Base-by-base conservation (phyloP, 2,888 invertebrate genomes). In the Dynastes maya region DNA sequence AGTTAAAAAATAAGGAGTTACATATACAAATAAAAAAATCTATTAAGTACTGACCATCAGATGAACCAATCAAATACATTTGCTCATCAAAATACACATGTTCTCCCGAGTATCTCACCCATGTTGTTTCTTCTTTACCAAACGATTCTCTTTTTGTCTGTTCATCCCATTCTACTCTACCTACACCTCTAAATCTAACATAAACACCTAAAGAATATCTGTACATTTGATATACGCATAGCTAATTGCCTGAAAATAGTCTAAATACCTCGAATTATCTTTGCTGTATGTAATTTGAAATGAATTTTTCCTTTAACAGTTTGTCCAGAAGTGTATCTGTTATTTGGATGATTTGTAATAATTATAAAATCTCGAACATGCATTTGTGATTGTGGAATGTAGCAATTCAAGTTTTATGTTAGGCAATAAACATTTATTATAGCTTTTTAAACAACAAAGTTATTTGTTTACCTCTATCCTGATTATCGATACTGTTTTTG, bases 291-390 rank as follows among this genome's bases (percentile, higher is more conserved):
- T 27, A 68, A 68, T 16, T 68, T 68, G n/a, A 68, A 68, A 29
- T 68, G 68, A 2, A 68, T n/a, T 29, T 68, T 68, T 8, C 68
- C 68, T 51, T 51, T 49, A 51, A 68, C 68, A 68, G 27, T 68
- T 68, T 68, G 68, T 11, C 68, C 68, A 13, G 68, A 22, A 1
- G 27, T 68, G 5, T 68, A 68, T 51, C 9, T 51, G 51, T 68
- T 68, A 9, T 49, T 27, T 68, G 68, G 68, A 11, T 68, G 68
- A 51, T 68, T 68, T 1, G 68, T 68, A 8, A 13, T 40, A 2
- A 68, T 68, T 68, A 9, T 5, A 68, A 68, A 68, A 51, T 68
- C 68, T 11, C 51, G 49, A 4, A 68, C 27, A 27, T 9, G 29
- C 68, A 68, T 68, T 68, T 68, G 45, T 45, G 11, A 11, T 45